Percentiles rank a stretch among this genome's conserved stretches.
phyloP scores from a whole-genome alignment of 2,888 invertebrate species.

The Melanchra persicariae region DNA sequence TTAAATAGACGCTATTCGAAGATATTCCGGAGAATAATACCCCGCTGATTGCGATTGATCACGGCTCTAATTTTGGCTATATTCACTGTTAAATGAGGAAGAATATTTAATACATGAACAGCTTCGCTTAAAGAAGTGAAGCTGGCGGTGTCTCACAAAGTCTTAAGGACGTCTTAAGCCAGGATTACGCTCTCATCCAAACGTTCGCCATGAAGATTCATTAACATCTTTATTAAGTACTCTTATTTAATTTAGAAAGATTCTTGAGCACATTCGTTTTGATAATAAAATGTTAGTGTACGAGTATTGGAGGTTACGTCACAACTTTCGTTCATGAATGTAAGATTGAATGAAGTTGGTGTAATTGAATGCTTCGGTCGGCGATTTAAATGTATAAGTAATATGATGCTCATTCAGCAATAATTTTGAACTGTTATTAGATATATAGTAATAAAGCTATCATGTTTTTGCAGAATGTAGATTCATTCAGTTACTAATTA shows the following conservation, averaged over 20 bases:
- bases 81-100: slow-evolving; percentile 1
- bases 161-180: slow-evolving; percentile 33
- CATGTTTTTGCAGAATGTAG: not conserved
- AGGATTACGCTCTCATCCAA: slow-evolving; percentile 49
- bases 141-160: slow-evolving; percentile 16
- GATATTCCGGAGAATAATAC: slow-evolving; percentile 28
- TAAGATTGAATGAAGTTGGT: slow-evolving; percentile 44
- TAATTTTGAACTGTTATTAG: not conserved
- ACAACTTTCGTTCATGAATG: slow-evolving; percentile 41
- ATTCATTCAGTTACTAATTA: not conserved
- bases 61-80: slow-evolving; percentile 23
- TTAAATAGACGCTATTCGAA: slow-evolving; percentile 36
- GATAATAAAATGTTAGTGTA: not conserved
- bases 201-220: slow-evolving; percentile 31
- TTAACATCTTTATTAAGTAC: slow-evolving; percentile 42
- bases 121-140: slow-evolving; percentile 10
- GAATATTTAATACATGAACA: slow-evolving; percentile 15
- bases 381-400: slow-evolving; percentile 5
- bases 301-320: slow-evolving; percentile 43
- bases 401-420: not conserved
- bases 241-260: slow-evolving; percentile 34
- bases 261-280: not conserved
- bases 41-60: slow-evolving; percentile 40
- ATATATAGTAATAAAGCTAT: not conserved
- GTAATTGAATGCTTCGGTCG: slow-evolving; percentile 1